phyloP scores from a whole-genome alignment of 1,140 invertebrate species.

The Platyscapa corneri region DNA sequence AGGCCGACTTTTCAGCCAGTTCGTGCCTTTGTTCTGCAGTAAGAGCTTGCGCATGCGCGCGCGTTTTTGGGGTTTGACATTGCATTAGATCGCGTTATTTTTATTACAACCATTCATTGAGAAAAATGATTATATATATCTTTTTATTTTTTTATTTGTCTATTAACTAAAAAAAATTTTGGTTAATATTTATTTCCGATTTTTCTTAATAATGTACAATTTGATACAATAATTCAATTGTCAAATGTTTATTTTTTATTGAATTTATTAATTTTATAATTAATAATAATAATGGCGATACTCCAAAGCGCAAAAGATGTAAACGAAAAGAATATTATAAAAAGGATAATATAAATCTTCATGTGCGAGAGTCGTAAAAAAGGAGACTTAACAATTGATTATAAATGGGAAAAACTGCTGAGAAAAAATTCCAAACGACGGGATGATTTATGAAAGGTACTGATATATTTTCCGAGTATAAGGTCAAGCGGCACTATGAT shows the following conservation, averaged over 20 bases:
- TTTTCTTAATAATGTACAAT: background rate
- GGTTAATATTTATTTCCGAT: constrained; percentile 1
- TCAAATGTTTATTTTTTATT: background rate
- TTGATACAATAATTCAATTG: background rate
- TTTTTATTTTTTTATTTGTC: too few species aligned
- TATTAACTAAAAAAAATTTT: too few species aligned
- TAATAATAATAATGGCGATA: constrained; percentile 26
- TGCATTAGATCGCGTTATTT: constrained; percentile 39
- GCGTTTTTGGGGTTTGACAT: constrained; percentile 47
- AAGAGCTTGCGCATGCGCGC: constrained; percentile 55
- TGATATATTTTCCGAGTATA: constrained; percentile 42
- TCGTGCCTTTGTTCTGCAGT: constrained; percentile 74
- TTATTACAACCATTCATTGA: constrained; percentile 1
- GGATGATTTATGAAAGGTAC: constrained; percentile 21
- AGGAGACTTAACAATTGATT: constrained; percentile 15
- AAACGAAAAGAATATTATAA: background rate
- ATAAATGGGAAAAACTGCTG: constrained; percentile 17
- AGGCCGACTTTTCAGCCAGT: constrained; percentile 75
- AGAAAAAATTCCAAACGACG: constrained; percentile 30
- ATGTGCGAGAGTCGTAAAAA: background rate
- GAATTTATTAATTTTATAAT: background rate
- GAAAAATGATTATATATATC: too few species aligned
- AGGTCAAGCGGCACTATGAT: constrained; percentile 33
- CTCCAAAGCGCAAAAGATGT: constrained; percentile 11
- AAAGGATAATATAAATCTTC: constrained; percentile 1